Conservation (phyloP, 2,797 vertebrate genomes). For the Aulostomus chinensis region DNA sequence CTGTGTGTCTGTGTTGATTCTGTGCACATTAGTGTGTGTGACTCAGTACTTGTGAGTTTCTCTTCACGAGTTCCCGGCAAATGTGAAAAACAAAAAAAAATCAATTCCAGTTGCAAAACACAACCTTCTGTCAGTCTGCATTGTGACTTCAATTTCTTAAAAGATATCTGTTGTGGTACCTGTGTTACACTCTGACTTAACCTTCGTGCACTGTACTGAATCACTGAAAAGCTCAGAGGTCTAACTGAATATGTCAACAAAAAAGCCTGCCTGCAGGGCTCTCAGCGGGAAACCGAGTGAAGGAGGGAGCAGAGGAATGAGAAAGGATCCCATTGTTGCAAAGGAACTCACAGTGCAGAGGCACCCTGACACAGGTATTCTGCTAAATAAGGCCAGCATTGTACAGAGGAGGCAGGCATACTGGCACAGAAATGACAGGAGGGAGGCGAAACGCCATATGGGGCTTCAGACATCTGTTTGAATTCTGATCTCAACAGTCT, state of each 20-base stretch:
- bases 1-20: conserved; percentile 32
- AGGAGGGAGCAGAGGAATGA: conserved; percentile 60
- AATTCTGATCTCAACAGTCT: conserved; percentile 34
- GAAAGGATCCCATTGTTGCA: conserved; percentile 80
- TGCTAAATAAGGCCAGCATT: conserved; percentile 77
- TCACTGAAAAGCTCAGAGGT: conserved; percentile 40
- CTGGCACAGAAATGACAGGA: conserved; percentile 37
- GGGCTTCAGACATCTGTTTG: conserved; percentile 67
- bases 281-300: conserved; percentile 53
- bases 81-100: neutral
- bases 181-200: too few species aligned
- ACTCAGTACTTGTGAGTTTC: too few species aligned
- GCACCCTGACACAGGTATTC: conserved; percentile 83
- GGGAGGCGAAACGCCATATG: neutral
- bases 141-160: conserved; percentile 8
- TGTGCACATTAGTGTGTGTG: conserved; percentile 7
- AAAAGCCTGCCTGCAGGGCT: conserved; percentile 47
- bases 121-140: conserved; percentile 11
- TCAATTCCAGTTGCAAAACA: neutral
- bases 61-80: conserved; percentile 41
- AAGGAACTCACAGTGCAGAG: conserved; percentile 61
- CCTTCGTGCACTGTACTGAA: conserved; percentile 48
- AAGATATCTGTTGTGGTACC: conserved; percentile 7
- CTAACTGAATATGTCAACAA: conserved; percentile 50
- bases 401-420: conserved; percentile 51